Evolutionary conservation across 2,797 vertebrate genomes (phyloP), one percentile per base, ranked within the genome.

Genomic region (Pygocentrus nattereri): DNA sequence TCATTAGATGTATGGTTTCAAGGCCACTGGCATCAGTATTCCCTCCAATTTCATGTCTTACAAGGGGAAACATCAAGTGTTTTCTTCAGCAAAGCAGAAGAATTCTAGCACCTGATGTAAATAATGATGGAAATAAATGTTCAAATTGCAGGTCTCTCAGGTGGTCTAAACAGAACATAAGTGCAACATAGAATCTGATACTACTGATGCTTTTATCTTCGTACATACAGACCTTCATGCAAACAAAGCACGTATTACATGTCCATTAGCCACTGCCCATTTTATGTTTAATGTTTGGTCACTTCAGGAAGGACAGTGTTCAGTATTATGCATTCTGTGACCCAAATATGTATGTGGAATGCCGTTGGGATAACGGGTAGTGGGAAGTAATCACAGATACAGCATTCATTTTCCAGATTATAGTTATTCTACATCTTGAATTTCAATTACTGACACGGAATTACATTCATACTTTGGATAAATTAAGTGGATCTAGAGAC

Each of bases 21-120:
- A 89, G 87, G 87, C 88, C 87, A 85, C 80, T 83, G 61, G 61
- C 81, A 82, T 68, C 68, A 47, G 77, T 76, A 79, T 79, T 49
- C 61, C 77, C 74, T 80, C 56, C 74, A 70, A 69, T 78, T 27
- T 23, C n/a, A 49, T 69, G 61, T 82, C 78, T 73, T 72, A 64
- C 76, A 59, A 79, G 80, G 50, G 65, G 65, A 82, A 61, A 65
- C 68, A 71, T 54, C 21, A 50, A 65, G 58, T 56, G 58, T 31
- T 67, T 54, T 76, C 76, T 25, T 80, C 62, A 78, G 59, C 73
- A 73, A 80, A 82, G 50, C 61, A 82, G 58, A 80, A 21, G 34
- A 54, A 65, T 70, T 73, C 65, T 38, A 79, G 56, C 64, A 65
- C 69, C 77, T 82, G 82, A 82, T 59, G 27, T 47, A 78, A 64